phyloP scores from a whole-genome alignment of 2,113 vertebrate genomes.

The Sakesphorus luctuosus region DNA sequence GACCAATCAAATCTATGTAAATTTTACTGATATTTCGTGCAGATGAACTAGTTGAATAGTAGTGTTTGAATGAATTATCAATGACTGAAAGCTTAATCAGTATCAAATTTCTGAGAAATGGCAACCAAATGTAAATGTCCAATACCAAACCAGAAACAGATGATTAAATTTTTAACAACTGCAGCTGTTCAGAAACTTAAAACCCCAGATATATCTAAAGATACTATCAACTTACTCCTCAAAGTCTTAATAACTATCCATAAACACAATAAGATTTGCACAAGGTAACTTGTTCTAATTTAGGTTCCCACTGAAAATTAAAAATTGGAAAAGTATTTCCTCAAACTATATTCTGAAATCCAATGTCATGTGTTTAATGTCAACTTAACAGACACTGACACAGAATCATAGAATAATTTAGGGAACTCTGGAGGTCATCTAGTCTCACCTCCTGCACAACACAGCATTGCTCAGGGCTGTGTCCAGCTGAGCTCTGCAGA shows the following conservation, averaged over 20 bases:
- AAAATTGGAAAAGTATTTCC: background rate
- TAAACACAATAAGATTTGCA: background rate
- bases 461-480: background rate
- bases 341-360: background rate
- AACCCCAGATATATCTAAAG: background rate
- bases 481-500: background rate
- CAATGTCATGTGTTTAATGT: background rate
- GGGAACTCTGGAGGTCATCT: background rate
- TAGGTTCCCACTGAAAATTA: background rate
- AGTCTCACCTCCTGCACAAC: background rate
- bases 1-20: background rate
- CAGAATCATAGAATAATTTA: background rate
- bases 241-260: background rate
- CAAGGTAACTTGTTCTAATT: background rate
- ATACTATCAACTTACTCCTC: background rate
- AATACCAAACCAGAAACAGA: background rate
- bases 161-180: background rate
- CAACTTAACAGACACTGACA: background rate
- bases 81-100: background rate
- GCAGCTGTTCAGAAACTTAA: background rate
- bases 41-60: background rate
- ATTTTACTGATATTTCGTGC: background rate
- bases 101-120: background rate
- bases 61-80: background rate
- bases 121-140: background rate